Evolutionary conservation across 1,140 invertebrate species (phyloP).

Genomic region (Cyclargus thomasi): DNA sequence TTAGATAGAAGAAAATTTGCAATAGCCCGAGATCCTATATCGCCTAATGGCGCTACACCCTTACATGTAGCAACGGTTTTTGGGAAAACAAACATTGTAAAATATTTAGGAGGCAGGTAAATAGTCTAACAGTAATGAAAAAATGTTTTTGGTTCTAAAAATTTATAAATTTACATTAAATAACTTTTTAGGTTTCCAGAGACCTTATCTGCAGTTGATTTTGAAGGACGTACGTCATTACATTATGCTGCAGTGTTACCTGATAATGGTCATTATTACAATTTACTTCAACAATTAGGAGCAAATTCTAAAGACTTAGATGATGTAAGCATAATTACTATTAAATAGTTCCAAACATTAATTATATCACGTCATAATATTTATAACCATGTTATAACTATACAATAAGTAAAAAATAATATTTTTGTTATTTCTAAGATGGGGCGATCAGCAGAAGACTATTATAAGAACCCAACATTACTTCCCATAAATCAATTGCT

Average conservation of each 20-base stretch:
- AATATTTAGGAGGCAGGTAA: conserved; percentile 78
- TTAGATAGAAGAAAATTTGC: conserved; percentile 94
- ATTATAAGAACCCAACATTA: conserved; percentile 80
- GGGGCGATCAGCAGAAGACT: conserved; percentile 84
- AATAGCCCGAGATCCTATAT: conserved; percentile 86
- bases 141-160: not conserved
- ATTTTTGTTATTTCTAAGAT: conserved; percentile 74
- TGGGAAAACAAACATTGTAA: conserved; percentile 81
- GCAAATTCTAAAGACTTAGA: conserved; percentile 88
- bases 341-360: not conserved
- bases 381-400: too few species aligned
- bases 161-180: not conserved
- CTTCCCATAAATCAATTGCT: conserved; percentile 82
- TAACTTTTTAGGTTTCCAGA: conserved; percentile 84
- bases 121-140: not conserved
- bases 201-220: conserved; percentile 83
- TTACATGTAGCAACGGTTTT: conserved; percentile 94
- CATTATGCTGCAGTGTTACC: conserved; percentile 91
- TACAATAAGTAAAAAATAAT: too few species aligned
- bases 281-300: conserved; percentile 88
- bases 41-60: conserved; percentile 91
- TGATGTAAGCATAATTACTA: conserved; percentile 78
- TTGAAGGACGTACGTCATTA: conserved; percentile 89
- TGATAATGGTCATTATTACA: conserved; percentile 92
- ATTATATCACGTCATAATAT: too few species aligned